These are phyloP conservation scores for Phylloscopus collybita DNA, from an alignment of 2,797 vertebrate genomes.

Conservation along the genomic window DNA sequence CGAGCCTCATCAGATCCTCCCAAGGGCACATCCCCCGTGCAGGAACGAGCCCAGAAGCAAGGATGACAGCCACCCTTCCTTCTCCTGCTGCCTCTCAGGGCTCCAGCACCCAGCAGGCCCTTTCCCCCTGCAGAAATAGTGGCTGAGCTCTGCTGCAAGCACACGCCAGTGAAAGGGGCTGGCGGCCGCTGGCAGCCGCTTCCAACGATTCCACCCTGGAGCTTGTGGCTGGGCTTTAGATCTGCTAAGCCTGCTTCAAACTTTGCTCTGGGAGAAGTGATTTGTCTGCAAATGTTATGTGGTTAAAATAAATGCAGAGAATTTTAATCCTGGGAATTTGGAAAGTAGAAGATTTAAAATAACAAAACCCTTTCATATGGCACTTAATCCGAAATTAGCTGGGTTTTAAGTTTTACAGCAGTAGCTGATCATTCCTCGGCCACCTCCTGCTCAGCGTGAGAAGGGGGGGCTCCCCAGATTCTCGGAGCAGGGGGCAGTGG, in stretches of 20 bases:
- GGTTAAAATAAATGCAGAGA: constrained; percentile 72
- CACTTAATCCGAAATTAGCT: constrained; percentile 65
- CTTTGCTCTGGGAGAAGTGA: constrained; percentile 62
- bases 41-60: not conserved
- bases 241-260: constrained; percentile 53
- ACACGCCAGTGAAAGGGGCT: fast-evolving
- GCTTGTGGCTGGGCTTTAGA: constrained; percentile 43
- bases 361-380: constrained; percentile 72
- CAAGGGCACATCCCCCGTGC: not conserved
- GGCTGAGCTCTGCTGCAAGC: not conserved
- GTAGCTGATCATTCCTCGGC: constrained; percentile 37
- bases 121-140: not conserved
- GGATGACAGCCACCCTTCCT: not conserved
- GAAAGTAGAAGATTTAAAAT: constrained; percentile 72
- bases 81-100: not conserved
- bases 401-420: constrained; percentile 46
- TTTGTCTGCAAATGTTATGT: constrained; percentile 70
- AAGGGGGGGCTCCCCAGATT: not conserved
- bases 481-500: not conserved
- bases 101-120: not conserved
- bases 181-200: not conserved
- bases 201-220: not conserved
- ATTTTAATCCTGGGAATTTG: constrained; percentile 72
- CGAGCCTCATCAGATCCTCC: not conserved
- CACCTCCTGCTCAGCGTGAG: not conserved